Evolutionary conservation across 2,888 invertebrate genomes (phyloP), one percentile per base, ranked within the genome.

Genomic region (Neoscelio sp.): DNA sequence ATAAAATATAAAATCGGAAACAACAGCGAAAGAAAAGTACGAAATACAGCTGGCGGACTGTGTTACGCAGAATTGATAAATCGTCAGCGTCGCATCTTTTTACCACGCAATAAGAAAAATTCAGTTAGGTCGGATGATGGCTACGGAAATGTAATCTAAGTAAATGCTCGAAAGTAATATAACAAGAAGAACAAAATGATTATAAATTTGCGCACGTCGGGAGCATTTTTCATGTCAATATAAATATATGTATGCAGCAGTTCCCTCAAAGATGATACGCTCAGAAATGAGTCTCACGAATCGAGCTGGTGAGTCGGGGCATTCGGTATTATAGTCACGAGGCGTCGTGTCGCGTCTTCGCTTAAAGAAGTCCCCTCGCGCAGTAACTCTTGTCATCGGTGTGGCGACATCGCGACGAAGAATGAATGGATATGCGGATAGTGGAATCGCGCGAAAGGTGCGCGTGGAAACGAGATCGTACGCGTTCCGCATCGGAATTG

Each of bases 401-500:
- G 75, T n/a, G 62, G 56, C 64, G 52, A 52, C 64, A 62, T 62
- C 40, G 62, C 54, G 40, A 68, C 62, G 74, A 62, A 78, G 73
- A 74, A 77, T 50, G 60, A 76, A 80, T 75, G 62, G 78, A 44
- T 65, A 70, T 38, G 80, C 60, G 65, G 64, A 50, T 38, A 48
- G 46, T 13, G 30, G 54, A 70, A 68, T 48, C 50, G 65, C 60
- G 75, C 73, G 76, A 77, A 64, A 80, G 77, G 65, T 67, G 81
- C 78, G 78, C 75, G 67, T 42, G 46, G 73, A 74, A 77, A 68
- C 56, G 70, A 71, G 67, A 79, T 77, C 77, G 76, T 81, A 60
- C 79, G 80, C 78, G 78, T 80, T 81, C 67, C 85, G 78, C 85
- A 88, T 89, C 84, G 85, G 89, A 89, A 89, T 89, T 89, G 88